These are phyloP conservation scores for Iguana delicatissima DNA, from an alignment of 2,797 vertebrate species.

Conservation along the genomic window DNA sequence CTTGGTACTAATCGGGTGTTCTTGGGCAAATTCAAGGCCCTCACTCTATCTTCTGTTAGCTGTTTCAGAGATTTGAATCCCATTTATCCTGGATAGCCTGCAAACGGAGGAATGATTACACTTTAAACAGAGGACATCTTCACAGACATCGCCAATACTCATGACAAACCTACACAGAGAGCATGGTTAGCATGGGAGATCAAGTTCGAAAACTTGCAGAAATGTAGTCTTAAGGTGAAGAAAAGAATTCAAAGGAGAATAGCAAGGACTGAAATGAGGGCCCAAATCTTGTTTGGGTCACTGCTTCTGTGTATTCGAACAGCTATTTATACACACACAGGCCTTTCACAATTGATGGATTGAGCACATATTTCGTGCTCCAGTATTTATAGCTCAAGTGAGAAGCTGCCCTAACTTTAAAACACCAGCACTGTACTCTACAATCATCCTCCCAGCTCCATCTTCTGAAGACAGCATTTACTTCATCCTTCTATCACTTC, in stretches of 20 bases:
- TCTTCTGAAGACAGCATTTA: constrained; percentile 8
- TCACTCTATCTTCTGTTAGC: not conserved
- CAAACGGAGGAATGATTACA: no score
- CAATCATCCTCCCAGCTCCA: not conserved
- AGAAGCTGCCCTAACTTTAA: constrained; percentile 13
- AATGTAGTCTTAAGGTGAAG: not conserved
- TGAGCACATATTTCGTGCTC: not conserved
- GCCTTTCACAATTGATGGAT: not conserved
- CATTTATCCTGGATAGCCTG: not conserved
- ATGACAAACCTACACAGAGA: no score
- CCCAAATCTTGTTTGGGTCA: not conserved
- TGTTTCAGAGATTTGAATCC: not conserved
- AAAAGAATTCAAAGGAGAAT: not conserved
- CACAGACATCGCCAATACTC: not conserved
- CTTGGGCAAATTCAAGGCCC: not conserved
- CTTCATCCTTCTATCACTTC: constrained; percentile 22
- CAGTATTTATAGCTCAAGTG: not conserved
- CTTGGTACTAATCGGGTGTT: not conserved
- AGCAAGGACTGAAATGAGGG: not conserved
- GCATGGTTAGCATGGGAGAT: no score
- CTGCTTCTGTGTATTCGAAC: not conserved
- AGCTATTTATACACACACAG: not conserved
- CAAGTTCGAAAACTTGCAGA: not conserved
- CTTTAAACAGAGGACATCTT: not conserved
- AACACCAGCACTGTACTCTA: not conserved